Conservation (phyloP, 2,113 vertebrate genomes). For the Delphinapterus leucas region DNA sequence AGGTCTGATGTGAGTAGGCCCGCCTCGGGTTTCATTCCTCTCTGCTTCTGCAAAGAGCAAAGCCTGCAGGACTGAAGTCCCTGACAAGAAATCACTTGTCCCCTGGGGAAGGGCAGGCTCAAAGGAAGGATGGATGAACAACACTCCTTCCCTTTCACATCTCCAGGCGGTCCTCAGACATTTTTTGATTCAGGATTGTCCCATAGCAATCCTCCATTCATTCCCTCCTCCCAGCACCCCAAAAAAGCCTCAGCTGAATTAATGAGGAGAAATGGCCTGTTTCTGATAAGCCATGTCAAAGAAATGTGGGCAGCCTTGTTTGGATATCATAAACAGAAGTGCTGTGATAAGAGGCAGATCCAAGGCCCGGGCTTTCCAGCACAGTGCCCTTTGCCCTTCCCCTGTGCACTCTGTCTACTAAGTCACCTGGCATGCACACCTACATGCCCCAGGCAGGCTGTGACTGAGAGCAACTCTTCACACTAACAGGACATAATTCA, state of each 20-base stretch:
- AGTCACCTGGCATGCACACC: neutral
- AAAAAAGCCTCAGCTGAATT: neutral
- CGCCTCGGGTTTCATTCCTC: neutral
- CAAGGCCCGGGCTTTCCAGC: neutral
- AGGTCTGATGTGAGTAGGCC: neutral
- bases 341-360: neutral
- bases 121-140: neutral
- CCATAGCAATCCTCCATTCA: neutral
- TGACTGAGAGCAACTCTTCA: neutral
- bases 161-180: neutral
- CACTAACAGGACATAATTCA: neutral
- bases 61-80: neutral
- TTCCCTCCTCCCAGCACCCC: neutral
- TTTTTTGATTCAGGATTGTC: neutral
- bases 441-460: neutral
- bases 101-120: neutral
- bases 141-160: neutral
- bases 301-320: neutral
- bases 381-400: neutral
- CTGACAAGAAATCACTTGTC: neutral
- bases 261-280: neutral
- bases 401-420: neutral
- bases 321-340: neutral
- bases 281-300: neutral
- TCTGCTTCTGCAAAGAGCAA: neutral